These are phyloP conservation scores for Anaspis maculata DNA, from an alignment of 2,888 invertebrate genomes.

Conservation along the genomic window DNA sequence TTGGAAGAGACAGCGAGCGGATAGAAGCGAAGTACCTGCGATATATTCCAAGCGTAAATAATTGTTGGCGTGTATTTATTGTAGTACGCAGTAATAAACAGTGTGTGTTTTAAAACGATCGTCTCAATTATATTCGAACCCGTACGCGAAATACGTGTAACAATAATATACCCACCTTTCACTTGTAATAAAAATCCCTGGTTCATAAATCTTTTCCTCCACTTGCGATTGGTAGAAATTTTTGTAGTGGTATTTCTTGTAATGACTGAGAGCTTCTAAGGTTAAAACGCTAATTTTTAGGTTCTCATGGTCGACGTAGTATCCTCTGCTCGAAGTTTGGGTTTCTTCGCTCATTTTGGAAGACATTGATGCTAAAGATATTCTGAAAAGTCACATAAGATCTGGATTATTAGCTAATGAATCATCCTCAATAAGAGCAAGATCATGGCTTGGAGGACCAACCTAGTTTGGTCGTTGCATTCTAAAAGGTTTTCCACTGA, in stretches of 20 bases:
- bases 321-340: slow-evolving; percentile 7
- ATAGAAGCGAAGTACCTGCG: too few species aligned
- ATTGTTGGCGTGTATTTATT: too few species aligned
- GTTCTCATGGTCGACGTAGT: slow-evolving; percentile 16
- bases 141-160: too few species aligned
- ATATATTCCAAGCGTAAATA: too few species aligned
- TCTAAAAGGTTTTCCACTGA: slow-evolving; percentile 25
- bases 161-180: too few species aligned
- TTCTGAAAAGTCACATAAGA: slow-evolving; percentile 15
- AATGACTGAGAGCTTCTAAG: slow-evolving; percentile 29
- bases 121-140: too few species aligned
- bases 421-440: too few species aligned
- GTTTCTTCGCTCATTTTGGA: slow-evolving; percentile 18
- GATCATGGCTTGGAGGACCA: too few species aligned
- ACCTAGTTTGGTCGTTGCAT: slow-evolving; percentile 14
- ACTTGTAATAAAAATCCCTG: slow-evolving; percentile 32
- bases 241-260: slow-evolving; percentile 29
- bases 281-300: slow-evolving; percentile 23
- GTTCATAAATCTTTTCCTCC: slow-evolving; percentile 34
- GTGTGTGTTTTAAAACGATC: too few species aligned
- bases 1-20: too few species aligned
- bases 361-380: slow-evolving; percentile 23
- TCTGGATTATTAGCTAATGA: background rate
- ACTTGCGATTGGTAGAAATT: slow-evolving; percentile 33
- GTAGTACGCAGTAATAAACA: too few species aligned